Evolutionary conservation across 1,140 invertebrate genomes (phyloP), one percentile per base, ranked within the genome.

Genomic region (Ostrea edulis): DNA sequence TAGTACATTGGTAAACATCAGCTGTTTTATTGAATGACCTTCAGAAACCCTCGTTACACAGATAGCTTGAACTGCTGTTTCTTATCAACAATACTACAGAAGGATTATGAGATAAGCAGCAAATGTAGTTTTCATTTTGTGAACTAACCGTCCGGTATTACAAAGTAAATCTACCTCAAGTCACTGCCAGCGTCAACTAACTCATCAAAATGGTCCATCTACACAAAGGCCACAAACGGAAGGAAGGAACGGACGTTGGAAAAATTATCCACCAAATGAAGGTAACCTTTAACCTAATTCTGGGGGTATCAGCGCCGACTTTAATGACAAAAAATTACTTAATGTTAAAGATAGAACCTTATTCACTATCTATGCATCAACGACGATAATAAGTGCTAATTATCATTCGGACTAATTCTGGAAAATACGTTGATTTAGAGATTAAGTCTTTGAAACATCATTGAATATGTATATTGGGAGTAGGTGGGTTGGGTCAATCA

Each of bases 201-300:
- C 17, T 62, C 12, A 17, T 11, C 44, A 83, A 83, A 7, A 83
- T 83, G 82, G 82, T 83, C 17, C 25, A 77, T 77, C 53, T 87
- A 7, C 87, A 88, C 35, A 88, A 88, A 85, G 87, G 87, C 14
- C 87, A 88, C 14, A 87, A 87, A 65, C 55, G 82, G 11, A 88
- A 88, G 44, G 83, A 82, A 44, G 87, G 83, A 22, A 88, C 14
- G 29, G 83, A 88, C 51, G n/a, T 88, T 8, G 87, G 87, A 1
- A 88, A 88, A 85, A 35, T 88, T 8, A 85, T 88, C 1, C 87
- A 88, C 35, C 29, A 88, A 52, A 82, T 54, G 53, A 88, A 51
- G 84, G 54, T 22, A 71, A 87, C 5, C 9, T 55, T 3, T 55
- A 58, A 58, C 12, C 55, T 58, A 20, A 58, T 58, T 44, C 35